phyloP scores from a whole-genome alignment of 2,797 vertebrate genomes.

The Cygnus olor region DNA sequence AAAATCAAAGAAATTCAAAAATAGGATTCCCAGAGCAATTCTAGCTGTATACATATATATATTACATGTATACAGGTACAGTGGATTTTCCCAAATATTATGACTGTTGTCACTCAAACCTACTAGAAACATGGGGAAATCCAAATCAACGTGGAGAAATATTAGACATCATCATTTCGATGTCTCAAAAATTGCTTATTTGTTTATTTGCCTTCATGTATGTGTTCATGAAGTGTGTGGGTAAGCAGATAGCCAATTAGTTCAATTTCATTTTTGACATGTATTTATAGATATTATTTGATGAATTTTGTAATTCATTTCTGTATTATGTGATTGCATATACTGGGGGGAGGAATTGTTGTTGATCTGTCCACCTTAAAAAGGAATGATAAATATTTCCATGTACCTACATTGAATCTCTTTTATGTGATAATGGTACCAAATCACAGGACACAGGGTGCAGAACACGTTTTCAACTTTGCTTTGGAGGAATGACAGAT shows the following conservation, averaged over 20 bases:
- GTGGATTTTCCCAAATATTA: neutral
- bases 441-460: neutral
- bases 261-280: neutral
- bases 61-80: neutral
- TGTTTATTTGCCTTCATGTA: neutral
- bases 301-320: neutral
- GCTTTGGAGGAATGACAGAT: neutral
- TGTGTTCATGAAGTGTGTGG: neutral
- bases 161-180: no score
- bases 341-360: neutral
- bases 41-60: neutral
- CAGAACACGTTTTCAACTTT: neutral
- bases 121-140: neutral
- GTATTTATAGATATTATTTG: neutral
- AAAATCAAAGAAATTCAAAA: slow-evolving; percentile 55
- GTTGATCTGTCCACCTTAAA: neutral
- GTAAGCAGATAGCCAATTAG: neutral
- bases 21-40: neutral
- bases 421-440: neutral
- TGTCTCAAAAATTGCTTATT: neutral
- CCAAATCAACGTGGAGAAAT: no score
- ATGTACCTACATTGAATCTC: neutral
- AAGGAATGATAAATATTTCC: neutral
- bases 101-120: neutral
- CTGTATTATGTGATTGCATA: neutral